phyloP scores from a whole-genome alignment of 2,888 invertebrate genomes.

The Lepidocyrtoides sp. region DNA sequence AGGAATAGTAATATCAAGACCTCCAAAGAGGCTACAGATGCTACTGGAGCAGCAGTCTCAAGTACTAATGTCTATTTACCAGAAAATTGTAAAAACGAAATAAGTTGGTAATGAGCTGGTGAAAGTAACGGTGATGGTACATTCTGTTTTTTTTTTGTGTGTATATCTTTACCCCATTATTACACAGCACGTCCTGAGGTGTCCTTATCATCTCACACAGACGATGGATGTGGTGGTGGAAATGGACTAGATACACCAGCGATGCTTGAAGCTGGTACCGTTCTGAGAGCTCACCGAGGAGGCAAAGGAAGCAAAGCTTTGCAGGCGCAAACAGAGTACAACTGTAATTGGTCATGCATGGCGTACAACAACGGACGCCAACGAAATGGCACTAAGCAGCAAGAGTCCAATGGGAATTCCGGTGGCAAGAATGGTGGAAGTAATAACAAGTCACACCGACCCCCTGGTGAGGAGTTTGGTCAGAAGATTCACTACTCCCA shows the following conservation, averaged over 20 bases:
- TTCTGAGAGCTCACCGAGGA: constrained; percentile 85
- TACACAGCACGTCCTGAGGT: constrained; percentile 79
- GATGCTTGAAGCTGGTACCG: constrained; percentile 69
- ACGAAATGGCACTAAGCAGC: constrained; percentile 63
- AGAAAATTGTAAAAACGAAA: background rate
- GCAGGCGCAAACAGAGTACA: constrained; percentile 69
- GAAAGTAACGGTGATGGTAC: background rate
- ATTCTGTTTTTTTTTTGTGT: background rate
- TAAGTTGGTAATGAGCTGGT: no score
- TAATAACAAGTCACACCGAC: constrained; percentile 54
- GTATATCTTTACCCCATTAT: constrained; percentile 40
- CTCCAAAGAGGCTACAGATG: constrained; percentile 11
- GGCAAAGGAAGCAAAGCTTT: constrained; percentile 79
- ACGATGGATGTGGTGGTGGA: constrained; percentile 80
- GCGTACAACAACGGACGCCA: constrained; percentile 69
- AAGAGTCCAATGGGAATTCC: constrained; percentile 56
- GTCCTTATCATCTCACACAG: constrained; percentile 82
- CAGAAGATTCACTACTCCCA: constrained; percentile 34
- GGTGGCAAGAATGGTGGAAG: constrained; percentile 43
- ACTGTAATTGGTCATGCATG: constrained; percentile 79
- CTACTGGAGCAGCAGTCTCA: constrained; percentile 22
- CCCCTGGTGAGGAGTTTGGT: constrained; percentile 56
- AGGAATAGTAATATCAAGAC: constrained; percentile 40
- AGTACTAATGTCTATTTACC: constrained; percentile 4
- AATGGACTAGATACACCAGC: constrained; percentile 73